Evolutionary conservation across 2,113 vertebrate genomes (phyloP), one percentile per base, ranked within the genome.

Genomic region (Thalassarche chlororhynchos): DNA sequence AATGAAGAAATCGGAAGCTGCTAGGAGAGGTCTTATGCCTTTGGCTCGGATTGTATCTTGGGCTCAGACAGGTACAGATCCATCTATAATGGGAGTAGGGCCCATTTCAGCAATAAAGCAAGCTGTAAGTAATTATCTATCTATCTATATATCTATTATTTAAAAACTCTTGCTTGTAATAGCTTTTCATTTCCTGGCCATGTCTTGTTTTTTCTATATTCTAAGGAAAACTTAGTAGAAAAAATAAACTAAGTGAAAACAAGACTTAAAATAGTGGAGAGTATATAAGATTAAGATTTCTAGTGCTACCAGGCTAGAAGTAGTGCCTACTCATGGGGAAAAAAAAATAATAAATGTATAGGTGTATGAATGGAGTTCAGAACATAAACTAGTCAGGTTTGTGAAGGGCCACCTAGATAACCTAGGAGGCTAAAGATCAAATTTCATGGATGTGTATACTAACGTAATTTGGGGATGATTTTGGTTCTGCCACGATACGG

Each of bases 21-120:
- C 64, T 36, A 98, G 70, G 42, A 98, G 99, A 58, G 98, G 98
- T 68, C 86, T 99, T 21, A 98, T 69, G 72, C 99, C 99, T 66
- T 97, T 99, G 98, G 99, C 99, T 72, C 98, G 60, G 38, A 98
- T 99, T 19, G 95, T 98, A 8, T 99, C 99, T 44, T 99, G 99
- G 98, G 98, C 99, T 93, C 99, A 99, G 94, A 99, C 86, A 14
- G 99, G 99, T 29, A 93, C 99, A 49, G 99, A 99, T 52, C 99
- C 99, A 29, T 98, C 99, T 14, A 61, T 99, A 65, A 99, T 99
- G 99, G 99, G 99, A 75, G 98, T 97, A 42, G 99, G 99, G 52
- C 99, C 99, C 10, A 98, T 99, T 88, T 98, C 98, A 74, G 99
- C 99, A 51, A 99, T 99, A 95, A 99, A 96, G 96, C 98, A 99